Base-by-base conservation (phyloP, 2,797 vertebrate species). In the Anguilla megastoma region DNA sequence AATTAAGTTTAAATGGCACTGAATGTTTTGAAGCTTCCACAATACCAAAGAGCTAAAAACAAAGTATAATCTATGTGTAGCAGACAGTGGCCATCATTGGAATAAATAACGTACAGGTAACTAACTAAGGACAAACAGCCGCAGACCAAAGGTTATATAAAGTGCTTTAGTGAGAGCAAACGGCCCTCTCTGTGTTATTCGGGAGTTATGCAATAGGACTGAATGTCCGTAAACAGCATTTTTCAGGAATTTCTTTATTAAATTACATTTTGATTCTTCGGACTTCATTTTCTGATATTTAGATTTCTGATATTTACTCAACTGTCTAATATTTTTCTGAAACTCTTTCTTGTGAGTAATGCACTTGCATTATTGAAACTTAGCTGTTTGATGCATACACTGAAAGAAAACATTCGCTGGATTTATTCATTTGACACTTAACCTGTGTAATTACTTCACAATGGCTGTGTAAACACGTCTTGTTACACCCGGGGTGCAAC, bases 101-200 rank as follows among this genome's bases (percentile, higher is more conserved):
- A 84, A 56, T 30, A 33, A 56, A 84, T 58, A 58, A 58, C 0
- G n/a, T n/a, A 30, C n/a, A 30, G 52, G n/a, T 60, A 63, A 54
- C 56, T 80, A 63, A 80, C 66, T 50, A 79, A 41, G 85, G 27
- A 79, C 85, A 86, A 66, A 84, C 79, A 80, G 56, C 27, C 41
- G 85, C 21, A 60, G 85, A 16, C 30, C 50, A 86, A 56, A 88
- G 80, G 85, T 88, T 85, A 88, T 30, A 24, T 84, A 86, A 86
- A 85, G 63, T 69, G 33, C 66, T 60, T 84, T 79, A 16, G 60
- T 76, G 14, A 85, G 30, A 85, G 83, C 45, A 54, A 85, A 87
- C 83, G 45, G 52, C 54, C 14, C 16, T 79, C 24, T 52, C 86
- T 27, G 41, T 50, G 21, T 45, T 74, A 14, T 86, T 27, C 33